These are phyloP conservation scores for Tolypeutes matacus DNA, from an alignment of 2,797 vertebrate genomes.

Conservation along the genomic window DNA sequence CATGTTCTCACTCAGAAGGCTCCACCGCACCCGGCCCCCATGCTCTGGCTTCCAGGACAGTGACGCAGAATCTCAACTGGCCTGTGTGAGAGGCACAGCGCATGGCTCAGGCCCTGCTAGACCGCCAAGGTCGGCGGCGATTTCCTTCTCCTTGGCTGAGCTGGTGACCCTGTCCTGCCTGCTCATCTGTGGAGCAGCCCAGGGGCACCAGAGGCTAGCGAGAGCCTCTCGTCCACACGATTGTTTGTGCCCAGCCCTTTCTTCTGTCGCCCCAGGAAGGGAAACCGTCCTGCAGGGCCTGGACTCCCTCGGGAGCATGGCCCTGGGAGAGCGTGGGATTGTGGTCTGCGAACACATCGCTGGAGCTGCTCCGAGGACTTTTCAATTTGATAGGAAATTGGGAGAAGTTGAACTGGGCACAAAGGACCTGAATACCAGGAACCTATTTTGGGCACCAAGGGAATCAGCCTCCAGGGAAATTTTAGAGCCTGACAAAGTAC, in stretches of 20 bases:
- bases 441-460: constrained; percentile 65
- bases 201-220: background rate
- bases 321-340: background rate
- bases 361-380: background rate
- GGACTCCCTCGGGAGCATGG: background rate
- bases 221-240: background rate
- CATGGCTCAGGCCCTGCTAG: background rate
- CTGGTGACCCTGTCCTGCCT: background rate
- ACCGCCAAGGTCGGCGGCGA: background rate
- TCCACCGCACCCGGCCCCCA: background rate
- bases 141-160: background rate
- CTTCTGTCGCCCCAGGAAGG: background rate
- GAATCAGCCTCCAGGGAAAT: constrained; percentile 48
- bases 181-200: background rate
- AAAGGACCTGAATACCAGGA: background rate
- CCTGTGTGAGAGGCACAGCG: background rate
- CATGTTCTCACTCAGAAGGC: background rate
- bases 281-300: background rate
- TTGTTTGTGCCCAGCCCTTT: background rate
- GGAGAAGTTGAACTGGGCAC: constrained; percentile 45
- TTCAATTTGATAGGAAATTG: constrained; percentile 45
- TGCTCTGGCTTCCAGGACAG: background rate
- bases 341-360: background rate
- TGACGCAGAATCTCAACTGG: background rate
- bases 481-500: constrained; percentile 32